Evolutionary conservation across 1,140 invertebrate genomes (phyloP).

Genomic region (Megalopta genalis): DNA sequence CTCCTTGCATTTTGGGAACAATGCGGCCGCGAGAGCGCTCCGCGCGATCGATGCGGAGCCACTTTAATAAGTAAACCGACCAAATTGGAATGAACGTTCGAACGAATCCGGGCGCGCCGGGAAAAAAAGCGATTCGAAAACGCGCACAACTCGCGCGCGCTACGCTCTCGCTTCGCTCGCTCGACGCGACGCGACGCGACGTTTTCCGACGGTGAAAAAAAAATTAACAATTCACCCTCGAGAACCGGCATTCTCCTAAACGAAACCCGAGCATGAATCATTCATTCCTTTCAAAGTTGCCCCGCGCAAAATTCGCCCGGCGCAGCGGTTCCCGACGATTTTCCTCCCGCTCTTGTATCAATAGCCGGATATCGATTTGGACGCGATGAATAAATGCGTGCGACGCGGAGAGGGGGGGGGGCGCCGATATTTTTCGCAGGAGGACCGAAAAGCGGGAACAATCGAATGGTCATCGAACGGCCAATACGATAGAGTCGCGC

Average conservation of each 20-base stretch:
- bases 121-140: neutral
- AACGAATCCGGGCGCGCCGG: neutral
- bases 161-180: too few relatives aligned
- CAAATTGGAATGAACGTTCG: neutral
- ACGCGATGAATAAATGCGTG: constrained; percentile 7
- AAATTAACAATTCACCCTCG: constrained; percentile 24
- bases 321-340: neutral
- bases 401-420: too few relatives aligned
- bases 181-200: too few relatives aligned
- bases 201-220: neutral
- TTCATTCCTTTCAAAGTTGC: neutral
- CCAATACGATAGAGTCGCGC: neutral
- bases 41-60: neutral
- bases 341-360: neutral
- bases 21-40: too few relatives aligned
- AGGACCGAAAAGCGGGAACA: neutral
- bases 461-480: constrained; percentile 16
- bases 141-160: neutral
- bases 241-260: neutral
- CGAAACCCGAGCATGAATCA: neutral
- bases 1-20: too few relatives aligned
- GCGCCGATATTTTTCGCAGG: neutral
- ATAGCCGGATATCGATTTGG: neutral
- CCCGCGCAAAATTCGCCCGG: neutral
- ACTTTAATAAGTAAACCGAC: constrained; percentile 10